Evolutionary conservation across 2,113 vertebrate species (phyloP).

Genomic region (Menidia beryllina): DNA sequence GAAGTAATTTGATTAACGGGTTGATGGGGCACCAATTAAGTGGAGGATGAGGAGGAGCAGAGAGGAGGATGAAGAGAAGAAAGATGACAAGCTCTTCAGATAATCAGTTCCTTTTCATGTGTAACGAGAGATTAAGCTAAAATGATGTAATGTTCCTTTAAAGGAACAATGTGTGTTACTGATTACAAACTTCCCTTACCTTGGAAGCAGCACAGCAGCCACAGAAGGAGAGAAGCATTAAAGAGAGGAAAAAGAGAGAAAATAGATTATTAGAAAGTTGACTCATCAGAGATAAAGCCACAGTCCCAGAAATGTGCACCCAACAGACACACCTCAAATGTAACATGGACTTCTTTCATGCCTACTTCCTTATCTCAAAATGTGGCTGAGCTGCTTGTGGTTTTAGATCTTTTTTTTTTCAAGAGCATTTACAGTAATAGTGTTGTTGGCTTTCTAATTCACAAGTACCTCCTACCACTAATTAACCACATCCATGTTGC

Average conservation of each 20-base stretch:
- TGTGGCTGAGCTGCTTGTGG: neutral
- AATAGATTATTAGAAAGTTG: constrained; percentile 14
- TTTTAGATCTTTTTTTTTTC: constrained; percentile 7
- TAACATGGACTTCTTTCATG: neutral
- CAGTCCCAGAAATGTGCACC: constrained; percentile 5
- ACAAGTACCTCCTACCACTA: constrained; percentile 72
- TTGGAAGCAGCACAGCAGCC: constrained; percentile 35
- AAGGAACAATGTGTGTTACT: constrained; percentile 35
- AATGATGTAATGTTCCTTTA: constrained; percentile 57
- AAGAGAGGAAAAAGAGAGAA: constrained; percentile 1
- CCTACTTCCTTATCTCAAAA: neutral
- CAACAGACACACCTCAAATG: constrained; percentile 7
- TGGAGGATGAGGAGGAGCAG: constrained; percentile 66
- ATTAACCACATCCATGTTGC: constrained; percentile 77
- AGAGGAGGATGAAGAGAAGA: constrained; percentile 50
- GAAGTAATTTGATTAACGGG: constrained; percentile 99
- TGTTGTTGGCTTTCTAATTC: constrained; percentile 55
- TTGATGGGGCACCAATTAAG: constrained; percentile 92
- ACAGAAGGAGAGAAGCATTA: constrained; percentile 25
- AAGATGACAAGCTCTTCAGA: constrained; percentile 67
- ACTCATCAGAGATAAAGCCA: neutral
- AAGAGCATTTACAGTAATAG: constrained; percentile 43
- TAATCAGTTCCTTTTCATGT: constrained; percentile 64
- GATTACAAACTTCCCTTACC: constrained; percentile 49
- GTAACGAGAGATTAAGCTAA: constrained; percentile 68